phyloP scores from a whole-genome alignment of 2,888 invertebrate species.

The Podabrus alpinus region DNA sequence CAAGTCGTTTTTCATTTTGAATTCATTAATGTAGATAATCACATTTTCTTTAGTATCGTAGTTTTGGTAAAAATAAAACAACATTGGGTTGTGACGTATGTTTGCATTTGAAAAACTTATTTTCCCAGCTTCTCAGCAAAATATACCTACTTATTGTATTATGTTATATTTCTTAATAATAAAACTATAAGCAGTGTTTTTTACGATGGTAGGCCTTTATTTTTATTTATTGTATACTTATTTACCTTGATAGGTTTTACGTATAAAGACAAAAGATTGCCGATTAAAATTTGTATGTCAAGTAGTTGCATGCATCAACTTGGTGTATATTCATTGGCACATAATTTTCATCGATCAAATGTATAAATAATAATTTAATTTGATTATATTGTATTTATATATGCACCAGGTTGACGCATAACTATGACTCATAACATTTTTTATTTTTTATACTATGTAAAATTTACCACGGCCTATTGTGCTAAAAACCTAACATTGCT shows the following conservation, averaged over 20 bases:
- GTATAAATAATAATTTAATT: neutral
- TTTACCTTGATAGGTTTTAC: neutral
- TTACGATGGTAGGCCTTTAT: no score
- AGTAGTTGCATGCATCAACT: neutral
- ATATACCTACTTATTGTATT: no score
- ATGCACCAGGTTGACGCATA: neutral
- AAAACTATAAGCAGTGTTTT: no score
- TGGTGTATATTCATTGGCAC: neutral
- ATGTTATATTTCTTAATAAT: no score
- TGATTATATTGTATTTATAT: neutral
- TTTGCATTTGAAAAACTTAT: no score
- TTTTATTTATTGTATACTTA: no score
- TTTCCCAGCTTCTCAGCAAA: no score
- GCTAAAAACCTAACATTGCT: neutral
- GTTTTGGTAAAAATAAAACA: no score
- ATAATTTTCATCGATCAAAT: neutral
- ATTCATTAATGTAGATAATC: no score
- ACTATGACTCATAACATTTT: neutral
- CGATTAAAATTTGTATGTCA: neutral
- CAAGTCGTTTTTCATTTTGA: no score
- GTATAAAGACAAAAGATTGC: neutral
- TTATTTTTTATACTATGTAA: neutral
- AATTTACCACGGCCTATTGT: neutral
- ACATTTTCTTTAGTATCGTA: no score
- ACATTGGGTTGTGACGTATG: no score